A percentile compares a stretch with the other conserved stretches of the same genome.
phyloP scores from a whole-genome alignment of 2,888 invertebrate species.

The Drosophila siamana region DNA sequence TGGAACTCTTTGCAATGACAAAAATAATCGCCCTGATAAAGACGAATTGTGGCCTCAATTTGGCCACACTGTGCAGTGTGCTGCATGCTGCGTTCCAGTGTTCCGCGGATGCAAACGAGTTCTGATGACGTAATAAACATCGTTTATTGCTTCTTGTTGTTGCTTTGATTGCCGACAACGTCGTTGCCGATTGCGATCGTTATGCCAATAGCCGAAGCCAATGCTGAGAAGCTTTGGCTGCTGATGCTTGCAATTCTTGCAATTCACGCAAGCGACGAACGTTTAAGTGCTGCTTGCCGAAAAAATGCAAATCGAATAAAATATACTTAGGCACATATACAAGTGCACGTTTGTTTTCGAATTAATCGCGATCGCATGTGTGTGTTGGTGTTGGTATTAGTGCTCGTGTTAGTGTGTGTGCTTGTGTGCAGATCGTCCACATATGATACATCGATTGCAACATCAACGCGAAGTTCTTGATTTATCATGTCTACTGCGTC shows the following conservation, averaged over 20 bases:
- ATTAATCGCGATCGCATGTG: neutral
- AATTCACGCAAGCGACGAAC: conserved; percentile 62
- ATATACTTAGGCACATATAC: neutral
- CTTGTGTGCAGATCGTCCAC: conserved; percentile 3
- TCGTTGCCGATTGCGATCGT: neutral
- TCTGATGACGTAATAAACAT: conserved; percentile 71
- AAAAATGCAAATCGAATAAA: conserved; percentile 44
- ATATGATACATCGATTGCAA: conserved; percentile 57
- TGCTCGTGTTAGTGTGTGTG: too few species aligned
- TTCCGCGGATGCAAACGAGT: conserved; percentile 69
- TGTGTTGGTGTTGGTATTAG: neutral
- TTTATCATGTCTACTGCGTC: conserved; percentile 16
- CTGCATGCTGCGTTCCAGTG: conserved; percentile 27
- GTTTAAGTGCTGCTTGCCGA: conserved; percentile 41
- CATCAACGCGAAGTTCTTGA: conserved; percentile 67
- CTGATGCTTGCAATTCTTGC: conserved; percentile 62
- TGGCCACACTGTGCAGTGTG: conserved; percentile 53
- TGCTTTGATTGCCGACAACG: conserved; percentile 2
- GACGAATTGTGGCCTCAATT: conserved; percentile 69
- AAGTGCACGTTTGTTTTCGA: neutral
- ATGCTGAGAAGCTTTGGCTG: conserved; percentile 1
- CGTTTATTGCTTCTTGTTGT: conserved; percentile 33
- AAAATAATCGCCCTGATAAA: conserved; percentile 72
- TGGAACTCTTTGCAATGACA: conserved; percentile 66
- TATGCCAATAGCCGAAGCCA: neutral